Percentiles rank a stretch among this genome's conserved stretches.
Evolutionary conservation across 2,113 vertebrate species (phyloP).

Genomic region (Apteryx owenii): DNA sequence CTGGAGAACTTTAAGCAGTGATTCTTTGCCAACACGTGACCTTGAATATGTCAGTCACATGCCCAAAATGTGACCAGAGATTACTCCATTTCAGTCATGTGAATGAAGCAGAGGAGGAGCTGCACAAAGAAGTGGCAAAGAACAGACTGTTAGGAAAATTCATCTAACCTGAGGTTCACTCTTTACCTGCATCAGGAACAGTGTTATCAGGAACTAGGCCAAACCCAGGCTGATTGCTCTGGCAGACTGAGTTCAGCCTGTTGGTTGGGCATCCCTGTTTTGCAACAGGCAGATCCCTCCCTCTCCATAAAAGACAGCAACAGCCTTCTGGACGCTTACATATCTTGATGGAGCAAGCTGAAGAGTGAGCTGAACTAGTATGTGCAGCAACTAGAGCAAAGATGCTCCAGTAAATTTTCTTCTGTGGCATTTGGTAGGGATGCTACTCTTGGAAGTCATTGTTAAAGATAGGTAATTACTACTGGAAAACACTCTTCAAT

Average conservation of each 20-base stretch:
- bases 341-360: not conserved
- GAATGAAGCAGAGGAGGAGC: conserved; percentile 13
- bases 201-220: not conserved
- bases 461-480: not conserved
- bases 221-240: not conserved
- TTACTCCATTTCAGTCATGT: conserved; percentile 31
- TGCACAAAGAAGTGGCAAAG: not conserved
- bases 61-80: conserved; percentile 25
- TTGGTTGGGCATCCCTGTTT: not conserved
- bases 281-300: not conserved
- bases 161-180: not conserved
- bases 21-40: conserved; percentile 40
- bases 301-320: not conserved
- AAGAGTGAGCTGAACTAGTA: not conserved
- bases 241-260: not conserved
- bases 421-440: not conserved
- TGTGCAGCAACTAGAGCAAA: not conserved
- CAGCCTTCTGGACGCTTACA: not conserved
- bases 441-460: not conserved
- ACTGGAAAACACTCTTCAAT: not conserved
- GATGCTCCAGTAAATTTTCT: not conserved
- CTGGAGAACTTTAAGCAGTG: not conserved
- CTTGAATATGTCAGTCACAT: conserved; percentile 23
- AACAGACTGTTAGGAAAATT: not conserved
- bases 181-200: not conserved